Percentiles rank a stretch among this genome's conserved stretches.
Conservation (phyloP, 2,797 vertebrate species). For the Cryptoprocta ferox region DNA sequence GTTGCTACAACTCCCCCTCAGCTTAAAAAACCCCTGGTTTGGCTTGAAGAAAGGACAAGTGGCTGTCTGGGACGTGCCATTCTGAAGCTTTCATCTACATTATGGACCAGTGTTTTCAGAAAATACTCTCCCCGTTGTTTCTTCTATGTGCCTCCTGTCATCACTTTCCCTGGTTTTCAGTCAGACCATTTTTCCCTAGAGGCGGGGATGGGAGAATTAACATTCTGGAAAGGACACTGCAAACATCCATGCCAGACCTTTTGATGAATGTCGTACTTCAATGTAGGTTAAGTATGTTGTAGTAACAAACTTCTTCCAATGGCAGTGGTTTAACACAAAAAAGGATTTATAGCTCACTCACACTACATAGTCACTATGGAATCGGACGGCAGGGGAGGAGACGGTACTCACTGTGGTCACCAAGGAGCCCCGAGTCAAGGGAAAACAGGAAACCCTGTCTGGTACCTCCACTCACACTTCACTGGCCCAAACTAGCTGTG, state of each 20-base stretch:
- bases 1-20: not conserved
- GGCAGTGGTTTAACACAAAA: not conserved
- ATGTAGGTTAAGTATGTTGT: not conserved
- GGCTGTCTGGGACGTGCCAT: too few species aligned
- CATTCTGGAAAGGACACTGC: not conserved
- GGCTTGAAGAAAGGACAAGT: not conserved
- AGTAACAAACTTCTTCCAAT: not conserved
- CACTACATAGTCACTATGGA: too few species aligned
- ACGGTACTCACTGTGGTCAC: not conserved
- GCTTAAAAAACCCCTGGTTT: not conserved
- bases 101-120: not conserved
- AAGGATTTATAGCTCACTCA: not conserved
- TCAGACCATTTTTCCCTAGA: not conserved
- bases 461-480: too few species aligned
- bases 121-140: not conserved
- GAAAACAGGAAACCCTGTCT: not conserved
- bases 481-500: not conserved
- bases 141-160: not conserved
- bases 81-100: not conserved
- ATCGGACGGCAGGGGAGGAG: fast-evolving
- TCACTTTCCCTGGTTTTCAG: not conserved
- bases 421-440: not conserved
- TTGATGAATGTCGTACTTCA: not conserved
- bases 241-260: not conserved
- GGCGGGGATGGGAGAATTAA: not conserved